These are phyloP conservation scores for Platycheirus rosarum DNA, from an alignment of 2,888 invertebrate species.

Conservation along the genomic window DNA sequence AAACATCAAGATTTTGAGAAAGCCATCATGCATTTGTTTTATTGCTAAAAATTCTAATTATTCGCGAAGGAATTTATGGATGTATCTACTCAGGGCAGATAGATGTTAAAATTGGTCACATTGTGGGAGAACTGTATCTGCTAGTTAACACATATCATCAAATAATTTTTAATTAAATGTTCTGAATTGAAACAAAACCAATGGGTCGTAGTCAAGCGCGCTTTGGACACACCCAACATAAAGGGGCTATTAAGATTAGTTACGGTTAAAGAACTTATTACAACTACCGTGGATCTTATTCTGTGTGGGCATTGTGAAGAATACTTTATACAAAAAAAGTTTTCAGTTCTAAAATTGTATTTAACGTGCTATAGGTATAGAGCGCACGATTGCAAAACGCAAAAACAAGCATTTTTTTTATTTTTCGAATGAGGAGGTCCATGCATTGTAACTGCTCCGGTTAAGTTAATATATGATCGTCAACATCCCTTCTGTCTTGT, in stretches of 20 bases:
- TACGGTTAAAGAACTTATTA: conserved; percentile 15
- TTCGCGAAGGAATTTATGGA: conserved; percentile 33
- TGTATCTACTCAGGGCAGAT: neutral
- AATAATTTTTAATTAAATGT: too few relatives aligned
- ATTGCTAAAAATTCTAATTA: conserved; percentile 51
- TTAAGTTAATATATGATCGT: too few relatives aligned
- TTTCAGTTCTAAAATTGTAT: neutral
- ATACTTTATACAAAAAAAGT: too few relatives aligned
- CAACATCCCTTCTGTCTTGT: too few relatives aligned
- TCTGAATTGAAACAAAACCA: neutral
- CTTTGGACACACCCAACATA: neutral
- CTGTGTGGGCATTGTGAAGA: neutral
- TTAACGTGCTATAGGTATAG: too few relatives aligned
- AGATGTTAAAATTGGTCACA: neutral
- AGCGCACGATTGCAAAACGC: too few relatives aligned
- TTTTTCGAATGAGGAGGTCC: too few relatives aligned
- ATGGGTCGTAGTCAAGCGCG: neutral
- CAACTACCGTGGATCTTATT: conserved; percentile 4
- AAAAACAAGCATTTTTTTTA: too few relatives aligned
- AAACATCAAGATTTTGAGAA: conserved; percentile 21
- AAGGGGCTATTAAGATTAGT: conserved; percentile 6
- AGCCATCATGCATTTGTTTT: conserved; percentile 36
- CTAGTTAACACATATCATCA: neutral
- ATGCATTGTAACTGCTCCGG: too few relatives aligned
- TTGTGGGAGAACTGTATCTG: neutral